Conservation (phyloP, 1,140 invertebrate genomes). For the Nautilus pompilius region DNA sequence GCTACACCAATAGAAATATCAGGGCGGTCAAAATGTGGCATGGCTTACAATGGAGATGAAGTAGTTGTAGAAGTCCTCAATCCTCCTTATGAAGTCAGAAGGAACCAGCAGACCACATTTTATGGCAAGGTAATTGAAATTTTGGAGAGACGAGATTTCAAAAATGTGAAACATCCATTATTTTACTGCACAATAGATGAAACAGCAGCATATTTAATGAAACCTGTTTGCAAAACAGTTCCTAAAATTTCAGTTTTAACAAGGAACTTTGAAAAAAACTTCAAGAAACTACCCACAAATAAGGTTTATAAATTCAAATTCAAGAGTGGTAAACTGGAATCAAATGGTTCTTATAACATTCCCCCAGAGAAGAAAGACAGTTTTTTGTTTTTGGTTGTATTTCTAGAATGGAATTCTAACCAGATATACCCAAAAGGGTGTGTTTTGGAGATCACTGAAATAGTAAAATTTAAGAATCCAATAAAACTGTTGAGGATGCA, state of each 20-base stretch:
- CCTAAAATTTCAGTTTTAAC: slow-evolving; percentile 39
- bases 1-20: slow-evolving; percentile 28
- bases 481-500: slow-evolving; percentile 19
- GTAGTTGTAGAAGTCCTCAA: slow-evolving; percentile 41
- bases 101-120: background rate
- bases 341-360: slow-evolving; percentile 9
- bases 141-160: slow-evolving; percentile 18
- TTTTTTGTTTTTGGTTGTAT: slow-evolving; percentile 25
- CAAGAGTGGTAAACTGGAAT: slow-evolving; percentile 5
- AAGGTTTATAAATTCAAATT: slow-evolving; percentile 13
- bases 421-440: slow-evolving; percentile 24
- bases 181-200: slow-evolving; percentile 38
- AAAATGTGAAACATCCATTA: slow-evolving; percentile 22
- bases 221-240: slow-evolving; percentile 38
- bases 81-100: slow-evolving; percentile 1
- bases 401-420: slow-evolving; percentile 20
- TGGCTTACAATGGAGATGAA: slow-evolving; percentile 36
- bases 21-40: slow-evolving; percentile 38
- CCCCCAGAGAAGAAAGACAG: slow-evolving; percentile 8
- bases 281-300: slow-evolving; percentile 1
- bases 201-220: slow-evolving; percentile 30
- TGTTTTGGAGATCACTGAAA: slow-evolving; percentile 15
- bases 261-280: slow-evolving; percentile 8
- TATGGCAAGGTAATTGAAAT: slow-evolving; percentile 36
- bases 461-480: slow-evolving; percentile 15